A percentile compares a stretch with the other conserved stretches of the same genome.
These are phyloP conservation scores for Cyphomyrus discorhynchus DNA, from an alignment of 2,113 vertebrate species.

Conservation along the genomic window DNA sequence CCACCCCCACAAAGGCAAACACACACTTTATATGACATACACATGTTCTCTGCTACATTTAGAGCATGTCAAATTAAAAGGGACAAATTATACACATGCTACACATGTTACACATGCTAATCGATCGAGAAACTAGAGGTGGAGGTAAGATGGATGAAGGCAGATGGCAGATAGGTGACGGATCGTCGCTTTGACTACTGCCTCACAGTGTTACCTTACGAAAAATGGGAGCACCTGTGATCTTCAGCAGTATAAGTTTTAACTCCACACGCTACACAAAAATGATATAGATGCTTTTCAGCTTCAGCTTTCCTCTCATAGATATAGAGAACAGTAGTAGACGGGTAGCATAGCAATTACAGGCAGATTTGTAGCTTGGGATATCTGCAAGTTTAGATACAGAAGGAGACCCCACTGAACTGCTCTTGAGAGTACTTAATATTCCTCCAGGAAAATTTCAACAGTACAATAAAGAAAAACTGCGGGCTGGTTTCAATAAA, in stretches of 20 bases:
- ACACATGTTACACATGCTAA: neutral
- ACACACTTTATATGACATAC: neutral
- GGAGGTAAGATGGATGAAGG: neutral
- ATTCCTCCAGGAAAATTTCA: neutral
- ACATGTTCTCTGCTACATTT: neutral
- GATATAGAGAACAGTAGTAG: neutral
- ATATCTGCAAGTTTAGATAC: neutral
- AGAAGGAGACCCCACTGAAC: neutral
- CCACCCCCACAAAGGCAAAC: neutral
- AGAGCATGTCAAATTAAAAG: neutral
- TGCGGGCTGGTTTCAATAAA: neutral
- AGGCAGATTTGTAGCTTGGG: neutral
- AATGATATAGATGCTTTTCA: neutral
- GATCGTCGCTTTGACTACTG: neutral
- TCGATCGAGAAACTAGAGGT: neutral
- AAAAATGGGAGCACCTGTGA: neutral
- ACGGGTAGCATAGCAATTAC: neutral
- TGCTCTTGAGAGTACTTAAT: neutral
- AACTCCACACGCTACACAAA: neutral
- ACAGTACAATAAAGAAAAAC: neutral
- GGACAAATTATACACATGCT: neutral
- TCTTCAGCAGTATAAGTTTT: neutral
- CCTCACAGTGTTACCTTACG: neutral
- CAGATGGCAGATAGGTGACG: neutral
- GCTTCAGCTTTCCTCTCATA: neutral